Base-by-base conservation (phyloP, 2,888 invertebrate genomes). In the Lacanobia oleracea region DNA sequence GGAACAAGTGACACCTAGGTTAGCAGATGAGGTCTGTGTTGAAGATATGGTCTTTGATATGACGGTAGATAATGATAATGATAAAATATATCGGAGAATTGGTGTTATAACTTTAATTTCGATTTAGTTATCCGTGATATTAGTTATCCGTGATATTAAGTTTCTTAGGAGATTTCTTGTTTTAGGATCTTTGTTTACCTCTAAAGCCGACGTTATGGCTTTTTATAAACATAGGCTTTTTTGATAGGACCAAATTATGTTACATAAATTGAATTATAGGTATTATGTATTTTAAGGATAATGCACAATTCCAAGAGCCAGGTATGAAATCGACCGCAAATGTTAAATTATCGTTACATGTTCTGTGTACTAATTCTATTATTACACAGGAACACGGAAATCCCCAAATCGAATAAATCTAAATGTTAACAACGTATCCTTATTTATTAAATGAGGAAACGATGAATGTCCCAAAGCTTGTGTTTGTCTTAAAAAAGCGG, bases 391-490 rank as follows among this genome's bases (percentile, higher is more conserved):
- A 37, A 68, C 53, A 45, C 60, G 87, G 72, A 75, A 86, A 79
- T 82, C 9, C 79, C 74, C n/a, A 70, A 78, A 81, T 69, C 37
- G 8, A 83, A 73, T 57, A 48, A 9, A 73, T 79, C 10, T 68
- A 53, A 56, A 77, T 62, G n/a, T 54, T 67, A 54, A 60, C 27
- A 50, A 67, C 23, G 43, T 69, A 65, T 68, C 51, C 59, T 79
- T 74, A 53, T 78, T 82, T 67, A 68, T 69, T 53, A 48, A 21
- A 77, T 23, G 56, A 80, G 71, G 72, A 77, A 69, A 80, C 72
- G 6, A 67, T 43, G 14, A 68, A 48, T 70, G 16, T 54, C 16
- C 27, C 16, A 21, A 67, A 57, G 54, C 60, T 66, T 16, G 51
- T 23, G n/a, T 71, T 64, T 62, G 61, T 67, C 5, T 54, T 23